Evolutionary conservation across 2,797 vertebrate species (phyloP).

Genomic region (Gymnoscopelus microlampas): DNA sequence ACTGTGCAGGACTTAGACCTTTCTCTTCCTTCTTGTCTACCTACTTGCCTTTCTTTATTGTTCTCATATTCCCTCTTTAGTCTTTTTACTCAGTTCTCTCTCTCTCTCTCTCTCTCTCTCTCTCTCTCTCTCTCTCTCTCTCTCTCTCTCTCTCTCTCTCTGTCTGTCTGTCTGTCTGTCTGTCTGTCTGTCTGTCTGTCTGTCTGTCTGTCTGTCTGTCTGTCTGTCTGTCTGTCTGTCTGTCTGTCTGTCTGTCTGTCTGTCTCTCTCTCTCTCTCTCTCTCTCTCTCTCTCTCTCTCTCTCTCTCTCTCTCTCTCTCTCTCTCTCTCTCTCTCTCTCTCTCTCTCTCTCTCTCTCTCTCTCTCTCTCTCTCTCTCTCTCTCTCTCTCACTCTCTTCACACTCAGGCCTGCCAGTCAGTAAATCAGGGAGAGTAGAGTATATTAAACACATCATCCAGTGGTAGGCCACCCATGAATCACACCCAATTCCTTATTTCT

Average conservation of each 20-base stretch:
- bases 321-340: slow-evolving; percentile 24
- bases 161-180: neutral
- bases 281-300: slow-evolving; percentile 12
- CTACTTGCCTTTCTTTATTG: slow-evolving; percentile 3
- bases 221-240: slow-evolving; percentile 4
- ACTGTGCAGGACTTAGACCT: slow-evolving; percentile 23
- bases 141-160: slow-evolving; percentile 25
- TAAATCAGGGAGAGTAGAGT: slow-evolving; percentile 65
- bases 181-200: too few relatives aligned
- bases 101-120: slow-evolving; percentile 15
- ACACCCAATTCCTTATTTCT: slow-evolving; percentile 6
- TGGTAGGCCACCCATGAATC: slow-evolving; percentile 53
- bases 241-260: slow-evolving; percentile 10
- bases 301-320: slow-evolving; percentile 11
- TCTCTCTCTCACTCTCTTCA: slow-evolving; percentile 42
- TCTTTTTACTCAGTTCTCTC: neutral
- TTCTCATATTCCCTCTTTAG: neutral
- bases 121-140: slow-evolving; percentile 23
- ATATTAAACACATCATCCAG: slow-evolving; percentile 52
- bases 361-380: slow-evolving; percentile 1
- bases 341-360: slow-evolving; percentile 20
- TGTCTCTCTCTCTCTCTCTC: slow-evolving; percentile 28
- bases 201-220: too few relatives aligned
- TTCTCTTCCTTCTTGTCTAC: slow-evolving; percentile 18
- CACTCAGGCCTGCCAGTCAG: slow-evolving; percentile 60